These are phyloP conservation scores for Scaptomyza pallida DNA, from an alignment of 1,140 invertebrate species.

Conservation along the genomic window DNA sequence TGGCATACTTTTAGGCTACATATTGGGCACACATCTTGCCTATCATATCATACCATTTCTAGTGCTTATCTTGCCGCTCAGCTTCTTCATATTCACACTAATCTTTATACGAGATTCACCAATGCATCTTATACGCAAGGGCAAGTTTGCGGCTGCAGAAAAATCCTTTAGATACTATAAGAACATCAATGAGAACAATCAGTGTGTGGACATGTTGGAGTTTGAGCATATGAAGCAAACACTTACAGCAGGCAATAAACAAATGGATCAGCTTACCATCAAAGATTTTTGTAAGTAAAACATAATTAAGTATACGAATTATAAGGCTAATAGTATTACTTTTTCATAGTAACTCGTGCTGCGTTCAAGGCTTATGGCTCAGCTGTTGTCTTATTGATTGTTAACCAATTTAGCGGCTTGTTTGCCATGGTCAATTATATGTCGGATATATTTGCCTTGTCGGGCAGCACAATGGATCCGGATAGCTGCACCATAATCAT, in stretches of 20 bases:
- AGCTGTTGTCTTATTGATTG: constrained; percentile 49
- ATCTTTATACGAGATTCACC: constrained; percentile 65
- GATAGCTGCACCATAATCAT: constrained; percentile 86
- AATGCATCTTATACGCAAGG: constrained; percentile 56
- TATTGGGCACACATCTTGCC: constrained; percentile 59
- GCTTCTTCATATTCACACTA: constrained; percentile 49
- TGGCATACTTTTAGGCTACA: constrained; percentile 62
- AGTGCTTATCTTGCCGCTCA: constrained; percentile 43
- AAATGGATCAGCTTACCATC: constrained; percentile 12
- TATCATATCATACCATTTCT: constrained; percentile 53
- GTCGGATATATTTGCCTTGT: constrained; percentile 87
- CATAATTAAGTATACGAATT: no score
- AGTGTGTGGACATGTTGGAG: constrained; percentile 38
- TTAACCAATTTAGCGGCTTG: constrained; percentile 62
- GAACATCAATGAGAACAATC: constrained; percentile 54
- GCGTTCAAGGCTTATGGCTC: constrained; percentile 47
- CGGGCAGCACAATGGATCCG: constrained; percentile 85
- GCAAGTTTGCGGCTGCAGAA: constrained; percentile 45
- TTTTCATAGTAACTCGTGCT: constrained; percentile 25
- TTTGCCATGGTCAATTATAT: constrained; percentile 72
- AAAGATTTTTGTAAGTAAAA: constrained; percentile 63
- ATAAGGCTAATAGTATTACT: background rate
- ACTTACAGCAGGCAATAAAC: constrained; percentile 34
- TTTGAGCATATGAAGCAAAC: constrained; percentile 56
- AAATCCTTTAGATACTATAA: constrained; percentile 66